A percentile compares a stretch with the other conserved stretches of the same genome.
Conservation (phyloP, 2,888 invertebrate species). For the Gastrophysa polygoni region DNA sequence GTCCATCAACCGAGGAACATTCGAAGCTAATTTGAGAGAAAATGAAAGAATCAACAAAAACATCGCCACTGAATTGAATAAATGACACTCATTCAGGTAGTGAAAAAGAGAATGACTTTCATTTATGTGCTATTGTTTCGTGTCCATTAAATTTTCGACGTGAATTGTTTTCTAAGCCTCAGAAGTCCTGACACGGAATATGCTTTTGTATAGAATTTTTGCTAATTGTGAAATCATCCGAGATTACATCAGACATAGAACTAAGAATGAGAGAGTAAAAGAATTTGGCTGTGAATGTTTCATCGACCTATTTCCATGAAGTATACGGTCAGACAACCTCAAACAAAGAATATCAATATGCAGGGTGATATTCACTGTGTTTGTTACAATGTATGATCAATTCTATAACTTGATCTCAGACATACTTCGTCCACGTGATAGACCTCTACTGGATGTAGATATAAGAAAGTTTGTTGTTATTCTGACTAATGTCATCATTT, state of each 20-base stretch:
- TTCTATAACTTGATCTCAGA: too few relatives aligned
- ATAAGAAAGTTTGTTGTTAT: too few relatives aligned
- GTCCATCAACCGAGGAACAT: background rate
- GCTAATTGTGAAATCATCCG: background rate
- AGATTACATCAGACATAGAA: background rate
- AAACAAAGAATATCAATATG: too few relatives aligned
- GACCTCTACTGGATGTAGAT: too few relatives aligned
- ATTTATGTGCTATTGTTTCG: conserved; percentile 10
- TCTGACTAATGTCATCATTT: too few relatives aligned
- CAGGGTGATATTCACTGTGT: too few relatives aligned
- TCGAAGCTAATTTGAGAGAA: background rate
- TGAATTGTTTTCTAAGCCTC: background rate
- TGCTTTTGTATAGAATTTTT: background rate
- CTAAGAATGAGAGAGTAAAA: too few relatives aligned
- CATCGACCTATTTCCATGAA: too few relatives aligned
- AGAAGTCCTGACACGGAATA: background rate
- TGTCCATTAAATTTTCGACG: background rate
- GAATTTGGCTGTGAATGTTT: too few relatives aligned
- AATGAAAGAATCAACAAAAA: conserved; percentile 8
- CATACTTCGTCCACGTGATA: too few relatives aligned
- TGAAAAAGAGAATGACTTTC: conserved; percentile 16
- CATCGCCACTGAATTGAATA: conserved; percentile 10
- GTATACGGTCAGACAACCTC: too few relatives aligned
- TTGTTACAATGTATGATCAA: too few relatives aligned
- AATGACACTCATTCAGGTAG: conserved; percentile 14